Conservation (phyloP, 1,140 invertebrate species). For the Atta texana region DNA sequence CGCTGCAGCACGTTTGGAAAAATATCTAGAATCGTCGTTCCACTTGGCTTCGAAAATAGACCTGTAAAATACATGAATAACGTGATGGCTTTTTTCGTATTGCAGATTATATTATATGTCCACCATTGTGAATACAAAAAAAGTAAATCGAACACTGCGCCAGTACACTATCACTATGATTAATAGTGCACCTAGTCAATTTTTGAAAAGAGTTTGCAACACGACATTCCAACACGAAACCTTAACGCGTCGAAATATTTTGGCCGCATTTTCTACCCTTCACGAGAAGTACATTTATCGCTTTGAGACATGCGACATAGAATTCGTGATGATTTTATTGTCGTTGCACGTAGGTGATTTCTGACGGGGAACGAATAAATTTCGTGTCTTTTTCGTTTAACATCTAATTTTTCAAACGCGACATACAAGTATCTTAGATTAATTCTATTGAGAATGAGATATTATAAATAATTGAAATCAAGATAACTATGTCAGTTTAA, state of each 20-base stretch:
- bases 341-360: background rate
- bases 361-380: background rate
- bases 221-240: background rate
- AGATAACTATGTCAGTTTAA: constrained; percentile 38
- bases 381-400: background rate
- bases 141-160: background rate
- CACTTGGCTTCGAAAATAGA: constrained; percentile 87
- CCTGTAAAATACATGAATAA: constrained; percentile 82
- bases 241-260: constrained; percentile 19
- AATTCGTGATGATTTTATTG: constrained; percentile 17
- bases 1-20: constrained; percentile 88
- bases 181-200: background rate
- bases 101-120: constrained; percentile 5
- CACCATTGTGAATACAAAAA: background rate
- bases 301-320: constrained; percentile 9
- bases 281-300: constrained; percentile 27
- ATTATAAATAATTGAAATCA: constrained; percentile 23
- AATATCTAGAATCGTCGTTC: constrained; percentile 87
- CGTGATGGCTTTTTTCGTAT: background rate
- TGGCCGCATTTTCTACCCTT: constrained; percentile 13
- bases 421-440: background rate
- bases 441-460: background rate
- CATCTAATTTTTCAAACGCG: background rate
- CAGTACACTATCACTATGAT: background rate
- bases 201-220: background rate